phyloP scores from a whole-genome alignment of 2,113 vertebrate species.

The Colistium nudipinnis region DNA sequence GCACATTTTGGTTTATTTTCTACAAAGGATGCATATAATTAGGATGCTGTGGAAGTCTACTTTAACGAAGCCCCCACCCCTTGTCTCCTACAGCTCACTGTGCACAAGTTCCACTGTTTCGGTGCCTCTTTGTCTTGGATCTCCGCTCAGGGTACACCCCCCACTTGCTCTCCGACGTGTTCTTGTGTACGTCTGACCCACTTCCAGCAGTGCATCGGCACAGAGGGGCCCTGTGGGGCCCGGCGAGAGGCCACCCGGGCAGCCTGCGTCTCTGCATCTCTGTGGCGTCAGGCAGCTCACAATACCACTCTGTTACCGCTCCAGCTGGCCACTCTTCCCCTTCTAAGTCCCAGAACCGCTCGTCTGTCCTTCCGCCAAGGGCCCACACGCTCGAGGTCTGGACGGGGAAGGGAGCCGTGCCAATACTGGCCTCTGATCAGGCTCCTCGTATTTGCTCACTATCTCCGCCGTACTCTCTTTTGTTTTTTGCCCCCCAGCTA shows the following conservation, averaged over 20 bases:
- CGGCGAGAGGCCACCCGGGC: slow-evolving; percentile 68
- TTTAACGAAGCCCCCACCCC: slow-evolving; percentile 23
- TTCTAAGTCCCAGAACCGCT: slow-evolving; percentile 38
- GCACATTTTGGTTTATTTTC: not conserved
- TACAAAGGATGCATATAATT: not conserved
- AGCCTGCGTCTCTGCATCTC: slow-evolving; percentile 50
- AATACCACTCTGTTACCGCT: slow-evolving; percentile 71
- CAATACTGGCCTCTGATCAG: slow-evolving; percentile 54
- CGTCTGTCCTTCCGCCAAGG: slow-evolving; percentile 42
- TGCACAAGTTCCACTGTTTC: slow-evolving; percentile 41
- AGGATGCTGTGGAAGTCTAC: not conserved
- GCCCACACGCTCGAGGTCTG: slow-evolving; percentile 55
- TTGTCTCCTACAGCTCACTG: slow-evolving; percentile 31
- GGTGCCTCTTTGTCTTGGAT: slow-evolving; percentile 48
- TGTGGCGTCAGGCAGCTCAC: slow-evolving; percentile 67
- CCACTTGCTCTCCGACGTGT: slow-evolving; percentile 28
- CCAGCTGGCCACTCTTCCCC: slow-evolving; percentile 63
- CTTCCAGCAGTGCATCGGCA: slow-evolving; percentile 61
- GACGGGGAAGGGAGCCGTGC: slow-evolving; percentile 34
- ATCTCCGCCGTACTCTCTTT: slow-evolving; percentile 33
- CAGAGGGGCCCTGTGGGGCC: slow-evolving; percentile 62
- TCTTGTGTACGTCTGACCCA: slow-evolving; percentile 73
- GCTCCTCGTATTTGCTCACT: slow-evolving; percentile 25
- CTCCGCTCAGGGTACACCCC: slow-evolving; percentile 29
- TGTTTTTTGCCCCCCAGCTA: slow-evolving; percentile 16